Evolutionary conservation across 2,888 invertebrate species (phyloP).

Genomic region (Melipona bicolor): DNA sequence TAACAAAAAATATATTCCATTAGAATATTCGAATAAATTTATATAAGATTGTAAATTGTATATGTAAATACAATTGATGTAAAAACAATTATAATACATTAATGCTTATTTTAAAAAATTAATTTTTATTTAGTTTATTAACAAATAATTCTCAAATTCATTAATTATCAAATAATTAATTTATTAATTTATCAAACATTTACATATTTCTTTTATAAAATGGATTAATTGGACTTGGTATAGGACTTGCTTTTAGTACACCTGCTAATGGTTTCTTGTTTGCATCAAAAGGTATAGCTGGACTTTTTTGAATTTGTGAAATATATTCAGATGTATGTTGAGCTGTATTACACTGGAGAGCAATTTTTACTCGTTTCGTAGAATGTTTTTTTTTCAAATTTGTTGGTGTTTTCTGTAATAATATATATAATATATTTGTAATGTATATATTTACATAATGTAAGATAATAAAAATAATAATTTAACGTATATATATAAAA

Average conservation of each 20-base stretch:
- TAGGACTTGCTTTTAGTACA: constrained; percentile 89
- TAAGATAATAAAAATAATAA: not conserved
- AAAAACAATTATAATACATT: not conserved
- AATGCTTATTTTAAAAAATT: constrained; percentile 1
- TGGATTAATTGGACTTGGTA: constrained; percentile 91
- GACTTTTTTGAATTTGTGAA: constrained; percentile 89
- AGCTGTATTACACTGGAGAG: constrained; percentile 88
- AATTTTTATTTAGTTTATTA: constrained; percentile 38
- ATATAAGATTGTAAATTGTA: no score
- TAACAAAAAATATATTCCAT: no score
- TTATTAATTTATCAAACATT: not conserved
- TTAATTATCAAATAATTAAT: not conserved
- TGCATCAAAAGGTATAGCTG: constrained; percentile 91
- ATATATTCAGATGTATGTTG: constrained; percentile 91
- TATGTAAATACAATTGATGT: not conserved
- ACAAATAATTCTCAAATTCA: constrained; percentile 27
- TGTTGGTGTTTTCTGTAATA: constrained; percentile 29
- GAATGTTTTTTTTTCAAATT: constrained; percentile 34
- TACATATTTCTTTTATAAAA: constrained; percentile 86
- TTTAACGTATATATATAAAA: not conserved
- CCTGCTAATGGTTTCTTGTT: constrained; percentile 89
- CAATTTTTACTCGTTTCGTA: constrained; percentile 90
- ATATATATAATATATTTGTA: not conserved
- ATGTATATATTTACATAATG: not conserved
- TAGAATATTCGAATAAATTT: no score